Percentiles rank a stretch among this genome's conserved stretches.
These are phyloP conservation scores for Lepidonotus clava DNA, from an alignment of 2,888 invertebrate genomes.

Conservation along the genomic window DNA sequence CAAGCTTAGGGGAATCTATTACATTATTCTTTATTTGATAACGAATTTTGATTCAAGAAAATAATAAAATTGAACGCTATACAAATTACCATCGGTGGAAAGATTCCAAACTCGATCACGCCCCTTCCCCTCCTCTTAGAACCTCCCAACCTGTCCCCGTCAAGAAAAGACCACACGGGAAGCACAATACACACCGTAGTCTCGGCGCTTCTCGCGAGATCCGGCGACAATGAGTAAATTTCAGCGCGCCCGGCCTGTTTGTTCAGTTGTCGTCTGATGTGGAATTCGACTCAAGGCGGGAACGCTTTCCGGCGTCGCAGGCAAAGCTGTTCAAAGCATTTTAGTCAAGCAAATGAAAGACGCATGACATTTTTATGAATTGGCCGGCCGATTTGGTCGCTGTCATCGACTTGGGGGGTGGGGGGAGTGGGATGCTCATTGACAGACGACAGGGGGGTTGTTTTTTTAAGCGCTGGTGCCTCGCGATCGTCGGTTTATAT, in stretches of 20 bases:
- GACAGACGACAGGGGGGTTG: background rate
- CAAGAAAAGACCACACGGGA: background rate
- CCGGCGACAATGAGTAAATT: constrained; percentile 43
- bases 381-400: constrained; percentile 1
- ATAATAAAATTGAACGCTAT: no score
- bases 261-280: constrained; percentile 43
- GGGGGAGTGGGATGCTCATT: background rate
- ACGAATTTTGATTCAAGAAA: no score
- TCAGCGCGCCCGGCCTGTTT: constrained; percentile 1
- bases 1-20: no score
- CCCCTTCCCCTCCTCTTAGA: background rate
- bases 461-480: background rate
- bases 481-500: background rate
- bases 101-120: no score
- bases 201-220: constrained; percentile 36
- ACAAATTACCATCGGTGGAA: no score
- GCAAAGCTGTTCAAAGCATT: constrained; percentile 47
- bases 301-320: constrained; percentile 21
- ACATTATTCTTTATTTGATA: no score
- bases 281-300: constrained; percentile 40
- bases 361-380: constrained; percentile 48
- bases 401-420: background rate
- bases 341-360: constrained; percentile 42
- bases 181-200: background rate
- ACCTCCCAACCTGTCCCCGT: background rate